phyloP scores from a whole-genome alignment of 2,888 invertebrate genomes.

The Papilio protenor region DNA sequence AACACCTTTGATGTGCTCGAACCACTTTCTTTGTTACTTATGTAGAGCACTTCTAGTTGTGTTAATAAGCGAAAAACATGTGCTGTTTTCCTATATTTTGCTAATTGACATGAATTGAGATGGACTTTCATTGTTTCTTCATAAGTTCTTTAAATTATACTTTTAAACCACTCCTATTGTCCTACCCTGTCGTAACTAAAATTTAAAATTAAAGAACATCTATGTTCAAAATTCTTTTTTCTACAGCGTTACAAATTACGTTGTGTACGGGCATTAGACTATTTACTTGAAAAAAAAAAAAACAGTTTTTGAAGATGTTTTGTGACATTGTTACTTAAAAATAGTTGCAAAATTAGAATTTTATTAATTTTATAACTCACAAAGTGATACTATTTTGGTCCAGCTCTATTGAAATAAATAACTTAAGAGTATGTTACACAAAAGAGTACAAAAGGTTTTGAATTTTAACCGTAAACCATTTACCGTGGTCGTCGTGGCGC shows the following conservation, averaged over 20 bases:
- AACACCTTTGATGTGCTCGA: constrained; percentile 43
- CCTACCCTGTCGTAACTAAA: background rate
- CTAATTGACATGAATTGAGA: constrained; percentile 37
- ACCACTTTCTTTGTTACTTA: constrained; percentile 41
- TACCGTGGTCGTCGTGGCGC: background rate
- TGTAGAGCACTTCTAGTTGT: constrained; percentile 15
- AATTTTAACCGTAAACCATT: constrained; percentile 30
- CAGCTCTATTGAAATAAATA: background rate
- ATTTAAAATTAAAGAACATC: background rate
- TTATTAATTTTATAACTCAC: too few relatives aligned
- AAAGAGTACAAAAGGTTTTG: background rate
- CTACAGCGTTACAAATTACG: background rate
- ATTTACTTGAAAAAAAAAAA: too few relatives aligned
- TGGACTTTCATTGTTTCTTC: background rate
- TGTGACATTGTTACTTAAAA: too few relatives aligned
- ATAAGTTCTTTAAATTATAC: background rate
- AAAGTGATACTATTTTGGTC: background rate
- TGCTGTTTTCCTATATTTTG: background rate
- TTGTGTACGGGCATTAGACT: background rate
- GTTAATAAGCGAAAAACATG: constrained; percentile 14
- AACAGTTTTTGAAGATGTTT: too few relatives aligned
- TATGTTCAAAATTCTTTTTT: background rate
- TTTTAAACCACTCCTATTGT: too few relatives aligned
- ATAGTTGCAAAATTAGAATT: too few relatives aligned
- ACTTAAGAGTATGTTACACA: background rate